Conservation (phyloP, 2,888 invertebrate species). For the Sinopyrophorus schimmeli region DNA sequence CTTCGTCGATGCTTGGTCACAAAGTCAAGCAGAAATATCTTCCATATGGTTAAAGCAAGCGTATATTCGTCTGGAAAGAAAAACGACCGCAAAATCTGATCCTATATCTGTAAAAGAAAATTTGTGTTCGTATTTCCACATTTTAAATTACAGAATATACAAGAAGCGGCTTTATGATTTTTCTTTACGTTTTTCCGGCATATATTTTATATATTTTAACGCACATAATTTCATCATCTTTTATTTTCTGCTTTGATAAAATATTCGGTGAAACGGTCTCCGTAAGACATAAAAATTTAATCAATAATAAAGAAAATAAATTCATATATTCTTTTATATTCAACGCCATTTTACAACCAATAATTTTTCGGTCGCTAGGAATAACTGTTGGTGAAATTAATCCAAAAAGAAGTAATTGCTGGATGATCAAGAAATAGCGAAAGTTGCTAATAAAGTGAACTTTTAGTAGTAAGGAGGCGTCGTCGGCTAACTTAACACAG, state of each 20-base stretch:
- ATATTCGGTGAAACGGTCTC: too few species aligned
- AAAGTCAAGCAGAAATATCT: conserved; percentile 31
- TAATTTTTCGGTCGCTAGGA: too few species aligned
- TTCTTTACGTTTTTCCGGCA: conserved; percentile 3
- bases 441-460: conserved; percentile 28
- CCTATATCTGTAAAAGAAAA: conserved; percentile 8
- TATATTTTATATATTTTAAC: too few species aligned
- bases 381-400: too few species aligned
- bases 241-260: too few species aligned
- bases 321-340: too few species aligned
- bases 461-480: conserved; percentile 20
- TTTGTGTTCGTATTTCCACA: conserved; percentile 10
- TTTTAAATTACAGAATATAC: conserved; percentile 12
- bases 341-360: too few species aligned
- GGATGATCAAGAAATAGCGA: too few species aligned
- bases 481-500: conserved; percentile 26
- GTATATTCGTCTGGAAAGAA: conserved; percentile 14
- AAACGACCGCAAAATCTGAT: conserved; percentile 15
- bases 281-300: too few species aligned
- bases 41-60: conserved; percentile 21
- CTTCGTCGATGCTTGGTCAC: conserved; percentile 29
- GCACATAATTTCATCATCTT: not conserved
- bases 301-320: too few species aligned
- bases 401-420: too few species aligned
- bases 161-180: not conserved